phyloP scores from a whole-genome alignment of 2,113 vertebrate genomes.

The Meles meles region DNA sequence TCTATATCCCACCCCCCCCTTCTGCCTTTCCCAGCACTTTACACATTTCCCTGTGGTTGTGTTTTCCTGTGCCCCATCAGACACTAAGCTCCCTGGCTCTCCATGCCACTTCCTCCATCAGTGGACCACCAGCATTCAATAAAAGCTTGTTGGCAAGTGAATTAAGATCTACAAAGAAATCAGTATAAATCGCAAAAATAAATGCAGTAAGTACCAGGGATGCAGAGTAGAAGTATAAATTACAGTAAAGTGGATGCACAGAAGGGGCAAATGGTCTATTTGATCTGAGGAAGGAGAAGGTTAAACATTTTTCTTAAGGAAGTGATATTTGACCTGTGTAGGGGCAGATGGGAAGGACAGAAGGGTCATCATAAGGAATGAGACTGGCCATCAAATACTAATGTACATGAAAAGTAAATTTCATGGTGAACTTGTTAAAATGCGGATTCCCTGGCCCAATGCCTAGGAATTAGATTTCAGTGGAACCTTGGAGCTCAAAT shows the following conservation, averaged over 20 bases:
- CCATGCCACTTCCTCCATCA: not conserved
- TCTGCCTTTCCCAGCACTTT: not conserved
- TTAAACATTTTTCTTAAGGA: not conserved
- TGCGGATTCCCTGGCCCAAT: not conserved
- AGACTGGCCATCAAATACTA: not conserved
- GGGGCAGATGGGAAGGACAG: not conserved
- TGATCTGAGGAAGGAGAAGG: not conserved
- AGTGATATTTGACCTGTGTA: not conserved
- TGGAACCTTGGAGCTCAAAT: not conserved
- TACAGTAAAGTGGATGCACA: not conserved
- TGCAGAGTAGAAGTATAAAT: not conserved
- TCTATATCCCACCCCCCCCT: fast-evolving
- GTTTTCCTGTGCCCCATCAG: too few species aligned
- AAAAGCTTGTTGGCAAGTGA: not conserved
- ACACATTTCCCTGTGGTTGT: not conserved
- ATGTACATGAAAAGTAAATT: not conserved
- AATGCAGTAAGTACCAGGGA: not conserved
- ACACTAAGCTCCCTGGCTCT: not conserved
- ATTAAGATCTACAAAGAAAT: not conserved
- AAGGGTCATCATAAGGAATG: not conserved
- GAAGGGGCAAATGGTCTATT: not conserved
- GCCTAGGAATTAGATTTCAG: not conserved
- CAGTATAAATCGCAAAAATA: not conserved
- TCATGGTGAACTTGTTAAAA: not conserved
- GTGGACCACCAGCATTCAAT: not conserved